These are phyloP conservation scores for Lethenteron reissneri DNA, from an alignment of 2,113 vertebrate species.

Conservation along the genomic window DNA sequence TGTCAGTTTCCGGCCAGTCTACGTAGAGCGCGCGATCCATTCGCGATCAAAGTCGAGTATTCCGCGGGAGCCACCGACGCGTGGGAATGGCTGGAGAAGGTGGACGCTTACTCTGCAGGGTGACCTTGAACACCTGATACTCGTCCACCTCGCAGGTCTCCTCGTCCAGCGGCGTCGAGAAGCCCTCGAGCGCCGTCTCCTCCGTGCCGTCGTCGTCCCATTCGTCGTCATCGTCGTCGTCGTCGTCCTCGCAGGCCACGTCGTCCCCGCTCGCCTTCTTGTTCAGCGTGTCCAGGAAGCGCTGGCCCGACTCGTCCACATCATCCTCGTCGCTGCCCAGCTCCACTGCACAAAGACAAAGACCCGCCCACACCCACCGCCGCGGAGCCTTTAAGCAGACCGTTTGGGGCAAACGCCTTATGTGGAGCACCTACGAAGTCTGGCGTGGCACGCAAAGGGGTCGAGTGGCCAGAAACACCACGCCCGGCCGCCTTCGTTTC, in stretches of 20 bases:
- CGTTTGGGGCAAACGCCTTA: not conserved
- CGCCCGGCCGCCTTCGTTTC: not conserved
- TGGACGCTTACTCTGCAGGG: slow-evolving; percentile 43
- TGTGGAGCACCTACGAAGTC: not conserved
- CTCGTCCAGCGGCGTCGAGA: slow-evolving; percentile 71
- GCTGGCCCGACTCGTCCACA: slow-evolving; percentile 24
- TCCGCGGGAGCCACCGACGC: not conserved
- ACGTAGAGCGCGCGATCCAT: not conserved
- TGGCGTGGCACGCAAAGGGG: not conserved
- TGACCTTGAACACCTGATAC: slow-evolving; percentile 70
- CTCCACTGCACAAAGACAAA: slow-evolving; percentile 38
- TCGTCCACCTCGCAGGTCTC: slow-evolving; percentile 62
- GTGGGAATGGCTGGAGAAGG: not conserved
- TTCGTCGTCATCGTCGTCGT: slow-evolving; percentile 57
- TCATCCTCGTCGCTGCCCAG: slow-evolving; percentile 87
- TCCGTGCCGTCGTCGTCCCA: slow-evolving; percentile 83
- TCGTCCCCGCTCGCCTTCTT: slow-evolving; percentile 19
- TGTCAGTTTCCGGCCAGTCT: no score
- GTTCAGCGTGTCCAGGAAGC: slow-evolving; percentile 22
- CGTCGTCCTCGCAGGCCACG: slow-evolving; percentile 26
- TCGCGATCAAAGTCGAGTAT: not conserved
- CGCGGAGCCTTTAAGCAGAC: not conserved
- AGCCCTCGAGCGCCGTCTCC: slow-evolving; percentile 75
- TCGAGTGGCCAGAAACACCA: no score
- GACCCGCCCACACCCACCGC: not conserved